Evolutionary conservation across 2,888 invertebrate genomes (phyloP).

Genomic region (Xestia ashworthii): DNA sequence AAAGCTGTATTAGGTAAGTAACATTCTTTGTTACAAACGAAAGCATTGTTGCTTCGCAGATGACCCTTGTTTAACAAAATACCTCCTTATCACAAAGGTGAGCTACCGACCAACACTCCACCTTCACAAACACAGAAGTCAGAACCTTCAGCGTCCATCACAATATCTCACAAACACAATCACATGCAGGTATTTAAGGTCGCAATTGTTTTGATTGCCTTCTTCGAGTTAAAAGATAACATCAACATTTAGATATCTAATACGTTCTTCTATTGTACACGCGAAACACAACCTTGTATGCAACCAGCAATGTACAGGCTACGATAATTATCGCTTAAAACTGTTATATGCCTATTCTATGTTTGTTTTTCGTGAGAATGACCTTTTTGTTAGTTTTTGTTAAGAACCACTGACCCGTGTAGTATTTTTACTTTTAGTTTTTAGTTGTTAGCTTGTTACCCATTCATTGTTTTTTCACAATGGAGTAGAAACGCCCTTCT

Average conservation of each 20-base stretch:
- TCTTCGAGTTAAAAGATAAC: constrained; percentile 45
- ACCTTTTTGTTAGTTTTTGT: constrained; percentile 56
- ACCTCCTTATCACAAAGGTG: constrained; percentile 4
- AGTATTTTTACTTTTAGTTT: constrained; percentile 43
- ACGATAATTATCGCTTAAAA: constrained; percentile 48
- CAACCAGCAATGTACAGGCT: constrained; percentile 59
- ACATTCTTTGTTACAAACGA: neutral
- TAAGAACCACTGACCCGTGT: constrained; percentile 53
- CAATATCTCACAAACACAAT: constrained; percentile 55
- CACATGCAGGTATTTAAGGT: constrained; percentile 45
- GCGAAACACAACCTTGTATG: constrained; percentile 66
- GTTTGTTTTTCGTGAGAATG: constrained; percentile 66
- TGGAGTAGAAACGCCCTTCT: constrained; percentile 51
- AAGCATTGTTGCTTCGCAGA: constrained; percentile 1
- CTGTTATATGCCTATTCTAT: constrained; percentile 50
- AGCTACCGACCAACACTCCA: constrained; percentile 8
- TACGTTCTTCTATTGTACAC: constrained; percentile 67
- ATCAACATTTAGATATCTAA: constrained; percentile 63
- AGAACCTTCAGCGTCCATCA: constrained; percentile 48
- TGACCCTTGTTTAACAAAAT: neutral
- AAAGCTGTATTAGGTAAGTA: neutral
- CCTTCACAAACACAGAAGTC: constrained; percentile 1
- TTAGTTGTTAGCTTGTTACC: constrained; percentile 27
- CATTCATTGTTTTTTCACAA: constrained; percentile 62
- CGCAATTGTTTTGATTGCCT: constrained; percentile 59